These are phyloP conservation scores for Actias luna DNA, from an alignment of 2,888 invertebrate genomes.

Conservation along the genomic window DNA sequence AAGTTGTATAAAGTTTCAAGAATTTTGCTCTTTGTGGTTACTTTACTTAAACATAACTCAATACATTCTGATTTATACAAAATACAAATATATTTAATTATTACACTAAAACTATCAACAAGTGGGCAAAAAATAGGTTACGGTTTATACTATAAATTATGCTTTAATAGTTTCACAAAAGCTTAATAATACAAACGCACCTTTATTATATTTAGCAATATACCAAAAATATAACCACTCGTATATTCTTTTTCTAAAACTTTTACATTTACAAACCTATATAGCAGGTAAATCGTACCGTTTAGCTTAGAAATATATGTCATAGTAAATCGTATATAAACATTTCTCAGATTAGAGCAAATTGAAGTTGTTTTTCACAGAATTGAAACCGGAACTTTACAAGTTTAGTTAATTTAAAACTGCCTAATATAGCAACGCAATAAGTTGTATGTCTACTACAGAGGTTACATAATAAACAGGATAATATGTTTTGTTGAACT, in stretches of 20 bases:
- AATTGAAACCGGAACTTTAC: conserved; percentile 39
- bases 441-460: neutral
- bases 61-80: neutral
- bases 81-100: neutral
- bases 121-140: too few relatives aligned
- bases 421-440: neutral
- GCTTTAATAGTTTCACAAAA: neutral
- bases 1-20: conserved; percentile 31
- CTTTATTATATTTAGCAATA: neutral
- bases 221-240: neutral
- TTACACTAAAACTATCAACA: neutral
- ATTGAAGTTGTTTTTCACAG: conserved; percentile 32
- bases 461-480: neutral
- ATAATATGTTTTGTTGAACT: neutral
- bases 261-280: neutral
- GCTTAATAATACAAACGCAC: neutral
- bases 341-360: conserved; percentile 1
- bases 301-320: conserved; percentile 26
- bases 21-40: conserved; percentile 23
- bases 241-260: neutral
- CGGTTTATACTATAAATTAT: too few relatives aligned
- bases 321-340: conserved; percentile 31
- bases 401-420: conserved; percentile 22
- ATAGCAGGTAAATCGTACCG: neutral
- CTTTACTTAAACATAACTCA: neutral